Base-by-base conservation (phyloP, 2,113 vertebrate genomes). In the Candoia aspera region DNA sequence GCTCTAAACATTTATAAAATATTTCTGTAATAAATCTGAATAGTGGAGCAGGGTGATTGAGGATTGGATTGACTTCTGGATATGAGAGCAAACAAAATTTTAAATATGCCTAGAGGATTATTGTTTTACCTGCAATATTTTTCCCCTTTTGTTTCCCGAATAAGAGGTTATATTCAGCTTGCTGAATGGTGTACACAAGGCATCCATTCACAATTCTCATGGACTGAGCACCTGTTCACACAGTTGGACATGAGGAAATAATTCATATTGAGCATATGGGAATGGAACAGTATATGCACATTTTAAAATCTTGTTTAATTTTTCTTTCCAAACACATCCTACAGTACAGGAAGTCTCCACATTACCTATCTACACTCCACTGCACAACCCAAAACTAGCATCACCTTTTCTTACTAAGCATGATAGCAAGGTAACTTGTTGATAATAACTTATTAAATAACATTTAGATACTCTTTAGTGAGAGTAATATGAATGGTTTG, bases 1-100 rank as follows among this genome's bases (percentile, higher is more conserved):
- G 86, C 57, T 29, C 59, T 88, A 33, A 57, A 87, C 90, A 86
- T 86, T 23, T 89, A 9, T 93, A 64, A 33, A 58, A 58, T 55
- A 91, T 42, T 84, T 86, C 64, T 92, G 68, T 90, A 79, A 46
- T 58, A 59, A 83, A 29, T 54, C 26, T 29, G 84, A 60, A 84
- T 42, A 13, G 33, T 11, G 26, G n/a, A 54, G 6, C 9, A 55
- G 86, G 4, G 8, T 57, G 17, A 54, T 55, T 33, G 54, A 87
- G 12, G 15, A 57, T 57, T 87, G 19, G 54, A 58, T 33, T 87
- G 29, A 9, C 19, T 33, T 87, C 58, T 33, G n/a, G 86, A 58
- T 87, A 33, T 55, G 58, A 17, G 15, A 86, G 84, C 26, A 86
- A 84, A n/a, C 26, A 55, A 19, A 53, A 53, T 55, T 54, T 49